These are phyloP conservation scores for human DNA, from an alignment of 2,113 vertebrate species.

Conservation along the genomic window GRCh38 chr4:77525001-77525500, in stretches of 20 bases:
- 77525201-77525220: not conserved
- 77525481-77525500: conserved; percentile 80
- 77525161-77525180: not conserved
- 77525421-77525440: conserved; percentile 63
- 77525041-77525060: not conserved
- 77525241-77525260: conserved; percentile 90
- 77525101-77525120: not conserved
- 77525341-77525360: conserved; percentile 75
- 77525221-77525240: conserved; percentile 72
- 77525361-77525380: conserved; percentile 70
- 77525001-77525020: not conserved
- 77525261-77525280: conserved; percentile 85
- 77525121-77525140: not conserved
- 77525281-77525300: conserved; percentile 83
- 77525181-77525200: not conserved
- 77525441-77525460: conserved; percentile 47
- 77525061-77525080: not conserved
- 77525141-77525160: not conserved
- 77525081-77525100: not conserved
- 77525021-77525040: not conserved
- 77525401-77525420: conserved; percentile 58
- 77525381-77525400: conserved; percentile 70
- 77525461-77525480: conserved; percentile 81
- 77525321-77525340: conserved; percentile 79
- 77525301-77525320: conserved; percentile 79